These are phyloP conservation scores for Sycophila texana DNA, from an alignment of 2,888 invertebrate species.

Conservation along the genomic window DNA sequence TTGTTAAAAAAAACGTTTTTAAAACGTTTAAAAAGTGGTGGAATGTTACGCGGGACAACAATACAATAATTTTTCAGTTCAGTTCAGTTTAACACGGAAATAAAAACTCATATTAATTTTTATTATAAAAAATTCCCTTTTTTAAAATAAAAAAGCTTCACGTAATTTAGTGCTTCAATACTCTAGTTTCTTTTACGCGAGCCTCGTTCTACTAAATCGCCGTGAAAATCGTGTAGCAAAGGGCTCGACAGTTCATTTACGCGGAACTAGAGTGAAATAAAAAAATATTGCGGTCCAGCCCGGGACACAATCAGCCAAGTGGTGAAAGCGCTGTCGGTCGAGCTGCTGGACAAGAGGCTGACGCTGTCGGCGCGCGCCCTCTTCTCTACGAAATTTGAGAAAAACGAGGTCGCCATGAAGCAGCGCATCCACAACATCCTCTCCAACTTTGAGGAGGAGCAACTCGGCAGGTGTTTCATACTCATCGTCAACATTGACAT, in stretches of 20 bases:
- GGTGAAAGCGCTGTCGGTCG: conserved; percentile 78
- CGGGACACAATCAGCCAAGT: conserved; percentile 83
- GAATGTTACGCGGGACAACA: no score
- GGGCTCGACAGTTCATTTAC: no score
- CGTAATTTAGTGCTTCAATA: not conserved
- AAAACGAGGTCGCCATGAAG: conserved; percentile 75
- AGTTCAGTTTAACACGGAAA: no score
- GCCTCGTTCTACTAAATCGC: no score
- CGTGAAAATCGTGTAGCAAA: no score
- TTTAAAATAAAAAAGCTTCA: not conserved
- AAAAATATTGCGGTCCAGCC: conserved; percentile 71
- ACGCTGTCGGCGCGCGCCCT: conserved; percentile 77
- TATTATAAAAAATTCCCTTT: no score
- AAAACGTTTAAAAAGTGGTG: no score
- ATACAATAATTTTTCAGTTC: no score
- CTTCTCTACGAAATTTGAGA: conserved; percentile 78
- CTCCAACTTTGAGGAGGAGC: conserved; percentile 76
- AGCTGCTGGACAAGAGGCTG: conserved; percentile 76
- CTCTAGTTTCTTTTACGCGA: no score
- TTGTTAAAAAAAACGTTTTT: no score
- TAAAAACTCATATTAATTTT: no score
- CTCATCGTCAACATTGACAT: conserved; percentile 81
- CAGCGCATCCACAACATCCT: conserved; percentile 77
- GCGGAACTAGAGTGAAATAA: no score
- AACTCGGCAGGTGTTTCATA: conserved; percentile 79